phyloP scores from a whole-genome alignment of 2,888 invertebrate genomes.

The Flexamia atlantica region DNA sequence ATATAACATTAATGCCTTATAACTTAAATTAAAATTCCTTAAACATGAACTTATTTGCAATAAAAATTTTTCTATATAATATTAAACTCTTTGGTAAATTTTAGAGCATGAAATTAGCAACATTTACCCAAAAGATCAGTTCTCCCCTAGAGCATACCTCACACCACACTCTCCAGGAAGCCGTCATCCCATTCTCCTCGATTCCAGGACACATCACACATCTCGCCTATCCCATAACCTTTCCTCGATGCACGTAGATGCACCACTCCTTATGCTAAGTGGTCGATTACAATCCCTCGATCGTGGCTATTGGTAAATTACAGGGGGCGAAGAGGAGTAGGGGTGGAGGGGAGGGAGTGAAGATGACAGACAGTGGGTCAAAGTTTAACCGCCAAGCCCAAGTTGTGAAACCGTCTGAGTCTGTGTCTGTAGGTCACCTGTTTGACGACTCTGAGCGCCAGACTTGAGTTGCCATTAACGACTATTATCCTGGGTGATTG shows the following conservation, averaged over 20 bases:
- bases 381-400: constrained; percentile 19
- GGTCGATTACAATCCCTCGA: constrained; percentile 3
- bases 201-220: not conserved
- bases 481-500: not conserved
- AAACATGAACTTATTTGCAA: too few relatives aligned
- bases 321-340: not conserved
- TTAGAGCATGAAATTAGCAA: too few relatives aligned
- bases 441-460: not conserved
- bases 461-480: not conserved
- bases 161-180: not conserved
- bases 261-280: constrained; percentile 18
- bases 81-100: too few relatives aligned
- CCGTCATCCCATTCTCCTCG: not conserved
- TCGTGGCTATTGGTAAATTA: constrained; percentile 8
- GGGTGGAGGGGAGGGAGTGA: not conserved
- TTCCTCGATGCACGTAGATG: constrained; percentile 9
- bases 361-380: constrained; percentile 32
- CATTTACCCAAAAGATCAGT: too few relatives aligned
- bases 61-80: too few relatives aligned
- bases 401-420: not conserved
- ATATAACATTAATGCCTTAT: too few relatives aligned
- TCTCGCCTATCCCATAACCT: not conserved
- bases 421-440: constrained; percentile 6
- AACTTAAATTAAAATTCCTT: too few relatives aligned
- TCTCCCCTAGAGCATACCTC: too few relatives aligned